Evolutionary conservation across 1,140 invertebrate genomes (phyloP).

Genomic region (Goniozus legneri): DNA sequence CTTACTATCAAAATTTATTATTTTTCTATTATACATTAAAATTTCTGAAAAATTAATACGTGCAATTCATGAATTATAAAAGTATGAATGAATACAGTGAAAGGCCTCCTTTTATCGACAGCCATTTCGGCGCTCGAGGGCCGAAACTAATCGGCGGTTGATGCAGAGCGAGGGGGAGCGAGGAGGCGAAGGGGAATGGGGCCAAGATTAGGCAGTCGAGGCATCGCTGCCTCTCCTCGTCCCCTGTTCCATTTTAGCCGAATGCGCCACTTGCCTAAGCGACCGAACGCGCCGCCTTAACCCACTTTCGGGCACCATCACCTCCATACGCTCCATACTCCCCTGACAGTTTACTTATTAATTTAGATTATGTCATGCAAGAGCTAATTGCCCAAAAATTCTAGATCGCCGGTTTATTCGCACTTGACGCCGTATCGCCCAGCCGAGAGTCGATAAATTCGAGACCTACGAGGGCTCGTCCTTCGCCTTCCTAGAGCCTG

Average conservation of each 20-base stretch:
- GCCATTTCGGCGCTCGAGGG: no score
- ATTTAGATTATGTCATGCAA: conserved; percentile 51
- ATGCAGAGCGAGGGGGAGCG: neutral
- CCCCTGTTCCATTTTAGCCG: conserved; percentile 47
- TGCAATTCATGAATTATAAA: no score
- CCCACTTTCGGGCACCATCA: conserved; percentile 33
- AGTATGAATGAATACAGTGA: no score
- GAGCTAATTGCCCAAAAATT: conserved; percentile 49
- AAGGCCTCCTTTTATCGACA: no score
- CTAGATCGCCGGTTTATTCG: no score
- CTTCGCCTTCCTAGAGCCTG: no score
- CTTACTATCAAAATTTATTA: no score
- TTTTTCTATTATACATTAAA: no score
- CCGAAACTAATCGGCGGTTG: neutral
- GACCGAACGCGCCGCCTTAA: conserved; percentile 28
- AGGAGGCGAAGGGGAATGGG: neutral
- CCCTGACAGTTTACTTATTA: conserved; percentile 52
- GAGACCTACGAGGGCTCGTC: no score
- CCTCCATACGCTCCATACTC: conserved; percentile 35
- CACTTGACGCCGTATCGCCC: no score
- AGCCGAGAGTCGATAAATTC: no score
- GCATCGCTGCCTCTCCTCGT: conserved; percentile 24
- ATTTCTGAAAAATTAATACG: no score
- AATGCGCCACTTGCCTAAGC: conserved; percentile 43
- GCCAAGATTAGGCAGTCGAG: conserved; percentile 14